phyloP scores from a whole-genome alignment of 2,888 invertebrate genomes.

The Actias luna region DNA sequence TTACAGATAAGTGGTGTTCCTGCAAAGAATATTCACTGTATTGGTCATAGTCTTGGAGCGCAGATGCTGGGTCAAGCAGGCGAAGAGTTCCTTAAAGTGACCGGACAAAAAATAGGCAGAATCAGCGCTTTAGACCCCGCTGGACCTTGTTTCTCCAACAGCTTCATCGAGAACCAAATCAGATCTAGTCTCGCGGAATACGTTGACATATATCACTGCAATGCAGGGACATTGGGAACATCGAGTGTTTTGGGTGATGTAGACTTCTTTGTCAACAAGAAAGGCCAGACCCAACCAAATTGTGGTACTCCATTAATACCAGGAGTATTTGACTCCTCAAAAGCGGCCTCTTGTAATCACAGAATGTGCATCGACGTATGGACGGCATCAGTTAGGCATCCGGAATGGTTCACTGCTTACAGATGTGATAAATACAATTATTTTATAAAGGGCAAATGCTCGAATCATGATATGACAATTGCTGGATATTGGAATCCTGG shows the following conservation, averaged over 20 bases:
- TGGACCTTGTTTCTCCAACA: conserved; percentile 70
- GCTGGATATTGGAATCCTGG: conserved; percentile 71
- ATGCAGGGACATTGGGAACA: conserved; percentile 77
- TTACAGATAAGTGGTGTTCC: conserved; percentile 53
- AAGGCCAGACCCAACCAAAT: conserved; percentile 80
- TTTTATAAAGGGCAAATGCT: conserved; percentile 54
- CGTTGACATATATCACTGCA: conserved; percentile 83
- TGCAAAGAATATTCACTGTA: conserved; percentile 59
- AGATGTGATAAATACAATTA: conserved; percentile 61
- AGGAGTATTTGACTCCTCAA: conserved; percentile 58
- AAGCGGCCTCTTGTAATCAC: conserved; percentile 69
- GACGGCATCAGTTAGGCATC: conserved; percentile 59
- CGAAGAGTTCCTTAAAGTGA: conserved; percentile 47
- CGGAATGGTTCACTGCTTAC: conserved; percentile 55
- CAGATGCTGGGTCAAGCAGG: conserved; percentile 68
- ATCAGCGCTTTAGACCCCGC: conserved; percentile 73
- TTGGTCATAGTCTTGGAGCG: conserved; percentile 70
- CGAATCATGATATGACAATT: conserved; percentile 46
- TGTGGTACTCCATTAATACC: conserved; percentile 68
- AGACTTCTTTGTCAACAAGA: conserved; percentile 83
- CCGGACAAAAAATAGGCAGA: conserved; percentile 53
- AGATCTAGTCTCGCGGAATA: conserved; percentile 80
- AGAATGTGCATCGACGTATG: conserved; percentile 62
- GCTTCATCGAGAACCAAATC: conserved; percentile 66
- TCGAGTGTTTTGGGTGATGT: conserved; percentile 76